Evolutionary conservation across 2,888 invertebrate species (phyloP).

Genomic region (Heterodera filipjevi): DNA sequence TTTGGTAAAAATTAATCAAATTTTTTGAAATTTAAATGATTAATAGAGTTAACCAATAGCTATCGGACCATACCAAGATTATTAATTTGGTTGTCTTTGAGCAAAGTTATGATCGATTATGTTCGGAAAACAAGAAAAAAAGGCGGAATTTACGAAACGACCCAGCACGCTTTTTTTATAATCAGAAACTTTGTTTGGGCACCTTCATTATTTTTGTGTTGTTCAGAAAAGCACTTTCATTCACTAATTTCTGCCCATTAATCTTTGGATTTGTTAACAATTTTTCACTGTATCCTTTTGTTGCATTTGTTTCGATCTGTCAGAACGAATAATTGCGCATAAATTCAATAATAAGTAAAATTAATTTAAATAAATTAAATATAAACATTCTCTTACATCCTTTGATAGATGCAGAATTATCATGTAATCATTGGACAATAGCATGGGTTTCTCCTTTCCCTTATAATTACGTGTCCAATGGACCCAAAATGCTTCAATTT

Average conservation of each 20-base stretch:
- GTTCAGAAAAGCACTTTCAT: neutral
- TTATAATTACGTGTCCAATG: conserved; percentile 16
- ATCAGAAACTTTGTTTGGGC: neutral
- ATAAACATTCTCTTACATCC: conserved; percentile 18
- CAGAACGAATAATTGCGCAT: conserved; percentile 5
- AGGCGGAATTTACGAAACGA: too few species aligned
- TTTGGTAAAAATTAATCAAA: too few species aligned
- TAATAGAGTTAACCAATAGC: too few species aligned
- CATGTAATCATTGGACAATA: conserved; percentile 28
- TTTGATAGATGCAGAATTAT: conserved; percentile 27
- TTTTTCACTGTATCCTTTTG: neutral
- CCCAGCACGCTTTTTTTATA: too few species aligned
- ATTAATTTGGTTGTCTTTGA: too few species aligned
- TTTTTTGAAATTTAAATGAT: too few species aligned
- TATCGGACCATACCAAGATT: too few species aligned
- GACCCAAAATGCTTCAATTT: conserved; percentile 27
- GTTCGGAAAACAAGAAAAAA: too few species aligned
- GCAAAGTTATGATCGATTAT: too few species aligned
- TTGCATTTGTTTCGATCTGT: neutral
- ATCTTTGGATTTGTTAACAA: neutral
- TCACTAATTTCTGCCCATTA: neutral
- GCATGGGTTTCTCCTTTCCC: conserved; percentile 16
- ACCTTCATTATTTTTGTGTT: neutral
- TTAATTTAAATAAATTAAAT: conserved; percentile 17
- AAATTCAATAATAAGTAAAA: conserved; percentile 10